Conservation (phyloP, 2,797 vertebrate genomes). For the Heteromormyrus szaboi region DNA sequence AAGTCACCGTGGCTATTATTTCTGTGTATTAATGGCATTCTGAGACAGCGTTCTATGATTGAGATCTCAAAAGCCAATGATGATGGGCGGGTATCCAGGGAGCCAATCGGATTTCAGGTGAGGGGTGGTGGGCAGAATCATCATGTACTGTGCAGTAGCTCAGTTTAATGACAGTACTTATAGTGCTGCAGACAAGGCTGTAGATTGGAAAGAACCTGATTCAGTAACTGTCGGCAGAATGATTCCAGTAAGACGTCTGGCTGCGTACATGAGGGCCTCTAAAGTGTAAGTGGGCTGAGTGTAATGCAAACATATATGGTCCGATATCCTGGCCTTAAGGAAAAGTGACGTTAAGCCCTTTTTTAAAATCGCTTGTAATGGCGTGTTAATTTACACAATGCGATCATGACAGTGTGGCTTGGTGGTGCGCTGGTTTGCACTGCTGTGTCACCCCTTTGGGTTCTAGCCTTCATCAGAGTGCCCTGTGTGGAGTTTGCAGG, state of each 20-base stretch:
- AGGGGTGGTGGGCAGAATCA: neutral
- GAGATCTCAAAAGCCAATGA: neutral
- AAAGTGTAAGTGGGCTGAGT: neutral
- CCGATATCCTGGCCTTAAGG: neutral
- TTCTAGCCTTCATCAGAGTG: neutral
- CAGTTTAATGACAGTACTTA: neutral
- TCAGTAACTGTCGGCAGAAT: neutral
- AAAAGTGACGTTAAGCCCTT: neutral
- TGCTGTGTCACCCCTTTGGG: too few species aligned
- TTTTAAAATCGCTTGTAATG: neutral
- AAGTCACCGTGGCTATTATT: neutral
- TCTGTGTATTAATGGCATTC: neutral
- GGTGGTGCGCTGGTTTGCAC: too few species aligned
- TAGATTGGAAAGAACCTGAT: neutral
- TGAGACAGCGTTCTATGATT: neutral
- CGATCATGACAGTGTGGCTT: too few species aligned
- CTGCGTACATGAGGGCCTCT: neutral
- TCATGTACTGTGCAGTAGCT: neutral
- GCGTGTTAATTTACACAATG: neutral
- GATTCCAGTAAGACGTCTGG: neutral
- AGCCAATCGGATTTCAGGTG: neutral
- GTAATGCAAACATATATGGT: neutral
- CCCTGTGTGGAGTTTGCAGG: too few species aligned
- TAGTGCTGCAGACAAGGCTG: neutral
- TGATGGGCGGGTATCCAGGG: neutral